These are phyloP conservation scores for Ormia ochracea DNA, from an alignment of 2,888 invertebrate species.

Conservation along the genomic window DNA sequence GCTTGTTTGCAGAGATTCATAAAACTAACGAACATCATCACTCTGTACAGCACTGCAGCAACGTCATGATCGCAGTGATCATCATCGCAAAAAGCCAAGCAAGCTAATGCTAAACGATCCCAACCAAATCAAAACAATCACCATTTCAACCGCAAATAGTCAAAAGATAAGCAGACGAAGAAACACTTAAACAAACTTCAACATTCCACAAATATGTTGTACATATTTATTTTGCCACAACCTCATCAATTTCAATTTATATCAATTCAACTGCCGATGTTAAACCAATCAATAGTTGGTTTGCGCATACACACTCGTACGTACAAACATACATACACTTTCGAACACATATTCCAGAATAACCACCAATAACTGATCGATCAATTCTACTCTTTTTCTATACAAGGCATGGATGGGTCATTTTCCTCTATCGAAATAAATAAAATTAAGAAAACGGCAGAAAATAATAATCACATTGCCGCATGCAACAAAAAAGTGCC, in stretches of 20 bases:
- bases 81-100: background rate
- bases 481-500: constrained; percentile 41
- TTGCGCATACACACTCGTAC: background rate
- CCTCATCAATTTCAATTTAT: constrained; percentile 66
- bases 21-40: constrained; percentile 19
- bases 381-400: constrained; percentile 1
- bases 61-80: background rate
- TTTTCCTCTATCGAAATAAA: constrained; percentile 8
- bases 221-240: constrained; percentile 30
- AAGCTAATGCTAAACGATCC: constrained; percentile 8
- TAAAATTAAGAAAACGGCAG: constrained; percentile 26
- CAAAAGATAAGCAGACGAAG: constrained; percentile 17
- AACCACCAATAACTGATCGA: constrained; percentile 38
- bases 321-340: background rate
- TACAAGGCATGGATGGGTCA: constrained; percentile 27
- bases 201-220: constrained; percentile 48
- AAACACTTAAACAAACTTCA: constrained; percentile 15
- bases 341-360: background rate
- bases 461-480: constrained; percentile 51
- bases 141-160: constrained; percentile 35
- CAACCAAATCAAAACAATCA: constrained; percentile 35
- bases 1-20: constrained; percentile 28
- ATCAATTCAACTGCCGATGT: constrained; percentile 65
- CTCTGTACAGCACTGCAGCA: background rate
- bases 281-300: constrained; percentile 63